A percentile compares a stretch with the other conserved stretches of the same genome.
Evolutionary conservation across 2,888 invertebrate species (phyloP).

Genomic region (Acanthococcus lagerstroemiae): DNA sequence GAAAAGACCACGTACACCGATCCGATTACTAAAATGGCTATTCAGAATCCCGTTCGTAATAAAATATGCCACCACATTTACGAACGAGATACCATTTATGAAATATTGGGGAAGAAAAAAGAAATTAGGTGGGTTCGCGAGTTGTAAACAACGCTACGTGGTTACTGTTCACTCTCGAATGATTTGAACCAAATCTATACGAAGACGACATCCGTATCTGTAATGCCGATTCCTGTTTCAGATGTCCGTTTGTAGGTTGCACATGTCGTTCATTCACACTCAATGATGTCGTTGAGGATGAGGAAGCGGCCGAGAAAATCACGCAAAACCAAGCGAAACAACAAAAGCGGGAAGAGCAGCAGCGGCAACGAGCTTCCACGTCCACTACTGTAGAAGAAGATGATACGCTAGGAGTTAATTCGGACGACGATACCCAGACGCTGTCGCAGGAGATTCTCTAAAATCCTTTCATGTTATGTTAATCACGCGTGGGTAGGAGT

Average conservation of each 20-base stretch:
- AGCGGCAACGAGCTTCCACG: background rate
- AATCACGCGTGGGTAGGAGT: no score
- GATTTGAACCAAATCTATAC: no score
- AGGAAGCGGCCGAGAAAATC: slow-evolving; percentile 9
- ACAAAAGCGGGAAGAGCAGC: background rate
- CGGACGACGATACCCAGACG: background rate
- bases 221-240: background rate
- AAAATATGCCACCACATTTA: slow-evolving; percentile 7
- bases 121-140: background rate
- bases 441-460: background rate
- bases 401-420: background rate
- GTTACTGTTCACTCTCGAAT: no score
- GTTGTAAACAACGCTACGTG: no score
- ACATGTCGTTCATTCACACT: background rate
- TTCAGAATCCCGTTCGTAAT: slow-evolving; percentile 10
- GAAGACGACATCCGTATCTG: no score
- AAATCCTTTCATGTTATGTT: no score
- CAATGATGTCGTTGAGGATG: slow-evolving; percentile 10
- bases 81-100: slow-evolving; percentile 5
- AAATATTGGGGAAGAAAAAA: background rate
- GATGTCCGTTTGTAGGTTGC: slow-evolving; percentile 9
- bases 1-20: background rate
- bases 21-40: slow-evolving; percentile 10
- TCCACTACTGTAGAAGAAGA: background rate
- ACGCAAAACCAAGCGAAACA: background rate